phyloP scores from a whole-genome alignment of 2,113 vertebrate species.

The Channa argus region DNA sequence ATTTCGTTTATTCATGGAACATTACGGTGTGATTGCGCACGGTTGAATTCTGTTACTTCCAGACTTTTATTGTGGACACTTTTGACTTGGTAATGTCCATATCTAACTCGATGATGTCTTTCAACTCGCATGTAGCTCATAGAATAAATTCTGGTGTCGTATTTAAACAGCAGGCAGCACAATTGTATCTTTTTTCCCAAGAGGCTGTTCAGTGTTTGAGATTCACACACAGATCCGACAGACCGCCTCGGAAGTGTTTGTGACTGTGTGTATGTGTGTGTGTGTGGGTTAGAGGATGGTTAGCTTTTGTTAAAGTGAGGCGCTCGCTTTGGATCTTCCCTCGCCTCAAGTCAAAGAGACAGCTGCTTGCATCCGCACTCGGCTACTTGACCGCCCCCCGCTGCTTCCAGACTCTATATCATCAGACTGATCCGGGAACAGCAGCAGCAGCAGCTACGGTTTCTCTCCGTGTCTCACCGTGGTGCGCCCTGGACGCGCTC shows the following conservation, averaged over 20 bases:
- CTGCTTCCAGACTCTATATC: conserved; percentile 58
- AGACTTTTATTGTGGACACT: neutral
- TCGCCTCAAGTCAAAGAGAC: conserved; percentile 70
- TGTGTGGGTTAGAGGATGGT: conserved; percentile 19
- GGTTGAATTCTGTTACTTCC: neutral
- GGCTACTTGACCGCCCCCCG: conserved; percentile 56
- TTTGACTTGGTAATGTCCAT: neutral
- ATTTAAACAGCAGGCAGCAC: conserved; percentile 1
- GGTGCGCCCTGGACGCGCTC: conserved; percentile 54
- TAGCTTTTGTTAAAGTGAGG: conserved; percentile 44
- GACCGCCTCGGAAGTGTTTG: no score
- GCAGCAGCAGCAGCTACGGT: conserved; percentile 12
- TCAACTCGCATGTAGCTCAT: neutral
- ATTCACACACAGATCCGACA: neutral
- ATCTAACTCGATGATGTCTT: neutral
- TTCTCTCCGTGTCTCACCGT: neutral
- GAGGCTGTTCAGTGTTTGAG: neutral
- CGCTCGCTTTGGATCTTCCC: conserved; percentile 65
- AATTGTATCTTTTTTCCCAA: neutral
- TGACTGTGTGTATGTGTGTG: neutral
- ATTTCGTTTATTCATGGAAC: neutral
- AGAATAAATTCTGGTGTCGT: no score
- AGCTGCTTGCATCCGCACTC: conserved; percentile 39
- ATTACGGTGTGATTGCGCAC: neutral
- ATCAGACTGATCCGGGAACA: conserved; percentile 73